A percentile compares a stretch with the other conserved stretches of the same genome.
These are phyloP conservation scores for Eugnorisma glareosa DNA, from an alignment of 2,888 invertebrate species.

Conservation along the genomic window DNA sequence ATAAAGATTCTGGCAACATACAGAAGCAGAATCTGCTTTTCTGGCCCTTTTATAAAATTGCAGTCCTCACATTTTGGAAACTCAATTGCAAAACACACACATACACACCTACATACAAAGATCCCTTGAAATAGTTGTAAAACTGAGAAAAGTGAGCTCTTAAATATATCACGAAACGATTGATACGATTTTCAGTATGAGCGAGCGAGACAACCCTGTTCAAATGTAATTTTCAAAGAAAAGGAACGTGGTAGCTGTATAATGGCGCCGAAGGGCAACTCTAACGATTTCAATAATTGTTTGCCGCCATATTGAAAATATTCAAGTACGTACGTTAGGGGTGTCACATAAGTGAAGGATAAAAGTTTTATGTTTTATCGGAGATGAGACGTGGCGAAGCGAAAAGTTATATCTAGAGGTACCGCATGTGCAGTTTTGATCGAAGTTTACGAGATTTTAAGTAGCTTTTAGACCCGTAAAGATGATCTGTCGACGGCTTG, in stretches of 20 bases:
- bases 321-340: conserved; percentile 20
- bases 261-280: background rate
- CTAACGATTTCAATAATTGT: background rate
- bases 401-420: background rate
- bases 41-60: too few relatives aligned
- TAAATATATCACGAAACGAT: too few relatives aligned
- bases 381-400: conserved; percentile 12
- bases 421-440: conserved; percentile 16
- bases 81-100: too few relatives aligned
- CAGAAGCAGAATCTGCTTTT: too few relatives aligned
- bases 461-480: conserved; percentile 12
- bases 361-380: conserved; percentile 21
- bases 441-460: conserved; percentile 40
- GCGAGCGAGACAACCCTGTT: too few relatives aligned
- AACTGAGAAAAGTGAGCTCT: too few relatives aligned
- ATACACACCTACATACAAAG: too few relatives aligned
- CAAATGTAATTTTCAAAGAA: too few relatives aligned
- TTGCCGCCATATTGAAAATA: conserved; percentile 30
- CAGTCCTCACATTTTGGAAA: too few relatives aligned
- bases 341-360: conserved; percentile 20
- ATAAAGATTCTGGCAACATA: too few relatives aligned
- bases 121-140: too few relatives aligned
- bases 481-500: background rate
- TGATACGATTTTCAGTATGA: too few relatives aligned
- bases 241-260: background rate